Base-by-base conservation (phyloP, 64 coral and sea anemone species). In the Dendronephthya gigantea region DNA sequence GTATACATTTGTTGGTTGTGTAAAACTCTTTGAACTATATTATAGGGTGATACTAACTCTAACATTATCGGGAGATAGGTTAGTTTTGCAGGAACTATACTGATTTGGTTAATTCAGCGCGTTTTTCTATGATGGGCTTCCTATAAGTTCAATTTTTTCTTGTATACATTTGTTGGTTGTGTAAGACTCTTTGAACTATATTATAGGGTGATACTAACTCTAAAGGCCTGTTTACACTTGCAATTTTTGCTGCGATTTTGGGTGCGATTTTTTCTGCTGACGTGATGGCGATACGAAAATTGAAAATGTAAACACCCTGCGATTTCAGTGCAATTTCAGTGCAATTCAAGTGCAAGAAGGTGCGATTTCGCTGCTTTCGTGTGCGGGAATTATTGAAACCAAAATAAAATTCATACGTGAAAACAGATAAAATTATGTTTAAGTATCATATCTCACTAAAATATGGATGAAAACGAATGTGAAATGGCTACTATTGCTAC, bases 281-380 rank as follows among this genome's bases (percentile, higher is more conserved):
- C 58, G 50, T 13, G 52, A 33, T 17, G 49, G 27, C 49, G 83
- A 85, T 43, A 59, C n/a, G 9, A 85, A 85, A 59, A 52, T 85
- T 31, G 83, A 23, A 85, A 2, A 49, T 85, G 83, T 85, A 49
- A 85, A 85, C 83, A 85, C 2, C 49, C 50, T n/a, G 51, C 84
- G 52, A 86, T 86, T 86, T 86, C 52, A 86, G 19, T 86, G 84
- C 84, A 52, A 86, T 33, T 86, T 86, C 23, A 19, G 51, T 56
- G 13, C 13, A 56, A 15, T 56, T 56, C 22, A 2, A n/a, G 15
- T 56, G 51, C 51, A 56, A 56, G 6, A 2, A 8, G 22, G 15
- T 19, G 51, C 51, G 51, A n/a, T 56, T 56, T 15, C 23, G 23
- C 51, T 15, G 15, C 23, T 56, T 15, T 19, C 51, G 51, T n/a